Evolutionary conservation across 2,888 invertebrate species (phyloP), one percentile per base, ranked within the genome.

Genomic region (Cephus runcator): DNA sequence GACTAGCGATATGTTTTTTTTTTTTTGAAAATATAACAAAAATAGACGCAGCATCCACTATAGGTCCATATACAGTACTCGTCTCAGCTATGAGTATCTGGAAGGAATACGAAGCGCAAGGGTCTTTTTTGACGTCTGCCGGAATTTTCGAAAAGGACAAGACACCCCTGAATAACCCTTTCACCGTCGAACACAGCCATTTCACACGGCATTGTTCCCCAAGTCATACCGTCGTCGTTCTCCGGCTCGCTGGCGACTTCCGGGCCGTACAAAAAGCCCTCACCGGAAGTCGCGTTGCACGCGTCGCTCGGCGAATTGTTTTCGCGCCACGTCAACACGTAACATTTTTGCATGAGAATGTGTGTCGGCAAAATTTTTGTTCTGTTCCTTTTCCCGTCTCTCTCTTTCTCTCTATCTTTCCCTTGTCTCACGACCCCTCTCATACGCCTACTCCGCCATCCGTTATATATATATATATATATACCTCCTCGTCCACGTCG

Each of bases 321-420:
- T 56, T 56, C 23, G 56, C 56, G 56, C 56, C 23, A 56, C 56
- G 23, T 23, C 23, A 23, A 23, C 23, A 56, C 56, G 23, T 56
- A 9, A 23, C 0, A 56, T 56, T 56, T 56, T 56, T 56, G 56
- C 56, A 56, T 56, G 56, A 56, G 23, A 23, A 56, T 56, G 23
- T 56, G 6, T 56, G 23, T 23, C 56, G 56, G 56, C 56, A 56
- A 56, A 23, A 56, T 56, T 23, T 56, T 56, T 1, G 2, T 56
- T 79, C 73, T 76, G 69, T 36, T 75, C 75, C 75, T 31, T 40
- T 36, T 73, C 36, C 34, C 34, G 30, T 75, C 68, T 56, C 77
- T 56, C 77, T 40, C 73, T 31, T 68, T 36, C 68, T 56, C 75
- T 31, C 23, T 69, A 30, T 68, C 34, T 33, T 40, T 35, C 75